A percentile compares a stretch with the other conserved stretches of the same genome.
Conservation (phyloP, 2,888 invertebrate species). For the Chrysotoxum bicinctum region DNA sequence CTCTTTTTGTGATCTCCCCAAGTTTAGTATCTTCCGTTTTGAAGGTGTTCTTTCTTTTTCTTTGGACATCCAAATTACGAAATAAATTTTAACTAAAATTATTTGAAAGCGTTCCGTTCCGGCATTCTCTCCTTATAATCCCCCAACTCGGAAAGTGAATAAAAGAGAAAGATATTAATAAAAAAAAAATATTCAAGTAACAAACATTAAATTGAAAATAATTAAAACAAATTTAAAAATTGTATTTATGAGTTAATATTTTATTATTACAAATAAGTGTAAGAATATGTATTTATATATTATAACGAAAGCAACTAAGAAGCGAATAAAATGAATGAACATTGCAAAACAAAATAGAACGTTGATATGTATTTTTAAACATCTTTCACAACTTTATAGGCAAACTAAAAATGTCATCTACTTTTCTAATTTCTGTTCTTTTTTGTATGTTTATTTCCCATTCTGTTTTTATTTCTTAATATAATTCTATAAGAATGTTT, state of each 20-base stretch:
- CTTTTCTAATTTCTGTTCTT: background rate
- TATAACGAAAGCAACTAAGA: constrained; percentile 64
- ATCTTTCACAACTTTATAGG: background rate
- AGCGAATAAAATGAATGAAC: constrained; percentile 64
- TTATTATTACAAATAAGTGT: constrained; percentile 69
- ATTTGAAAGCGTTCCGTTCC: constrained; percentile 23
- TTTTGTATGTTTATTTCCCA: background rate
- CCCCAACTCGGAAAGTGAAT: constrained; percentile 30
- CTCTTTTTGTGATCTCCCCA: constrained; percentile 62
- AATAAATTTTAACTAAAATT: constrained; percentile 27
- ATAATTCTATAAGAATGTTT: background rate
- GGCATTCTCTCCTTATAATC: background rate
- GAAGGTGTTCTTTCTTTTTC: constrained; percentile 2
- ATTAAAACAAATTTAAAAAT: constrained; percentile 40
- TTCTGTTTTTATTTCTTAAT: background rate
- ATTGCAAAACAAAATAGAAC: constrained; percentile 42
- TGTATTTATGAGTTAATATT: constrained; percentile 73
- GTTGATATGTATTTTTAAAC: constrained; percentile 42
- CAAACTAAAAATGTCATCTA: background rate
- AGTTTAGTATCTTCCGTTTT: constrained; percentile 40
- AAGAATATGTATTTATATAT: constrained; percentile 71
- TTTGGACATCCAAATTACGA: background rate
- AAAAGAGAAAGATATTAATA: constrained; percentile 29
- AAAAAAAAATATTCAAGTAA: constrained; percentile 14
- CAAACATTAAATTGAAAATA: constrained; percentile 22